Evolutionary conservation across 64 coral and sea anemone species (phyloP).

Genomic region (Montipora cactus): DNA sequence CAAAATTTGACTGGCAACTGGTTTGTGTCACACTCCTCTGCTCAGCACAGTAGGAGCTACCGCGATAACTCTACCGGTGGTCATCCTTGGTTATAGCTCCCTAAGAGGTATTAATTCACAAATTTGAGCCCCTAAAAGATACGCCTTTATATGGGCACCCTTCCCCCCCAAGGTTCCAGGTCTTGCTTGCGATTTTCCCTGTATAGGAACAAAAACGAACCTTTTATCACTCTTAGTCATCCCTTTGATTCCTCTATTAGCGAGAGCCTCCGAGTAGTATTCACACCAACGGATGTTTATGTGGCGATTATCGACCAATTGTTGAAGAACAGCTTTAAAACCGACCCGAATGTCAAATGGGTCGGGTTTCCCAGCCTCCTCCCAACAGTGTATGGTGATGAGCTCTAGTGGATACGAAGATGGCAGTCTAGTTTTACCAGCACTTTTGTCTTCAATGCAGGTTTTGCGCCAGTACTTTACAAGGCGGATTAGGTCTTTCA

Average conservation of each 20-base stretch:
- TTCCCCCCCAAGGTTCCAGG: too few relatives aligned
- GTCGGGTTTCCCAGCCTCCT: background rate
- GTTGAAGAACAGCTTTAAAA: background rate
- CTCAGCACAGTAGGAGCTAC: background rate
- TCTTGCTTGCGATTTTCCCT: background rate
- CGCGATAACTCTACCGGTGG: background rate
- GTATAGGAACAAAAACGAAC: background rate
- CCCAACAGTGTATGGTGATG: constrained; percentile 17
- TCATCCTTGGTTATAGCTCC: background rate
- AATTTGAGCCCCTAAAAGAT: background rate
- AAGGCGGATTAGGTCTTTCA: constrained; percentile 81
- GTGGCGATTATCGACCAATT: background rate
- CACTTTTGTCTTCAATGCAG: background rate
- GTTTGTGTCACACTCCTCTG: background rate
- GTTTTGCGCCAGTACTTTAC: constrained; percentile 84
- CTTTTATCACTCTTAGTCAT: background rate
- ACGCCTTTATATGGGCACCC: background rate
- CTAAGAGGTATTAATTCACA: background rate
- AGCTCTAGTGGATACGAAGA: constrained; percentile 54
- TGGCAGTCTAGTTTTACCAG: background rate
- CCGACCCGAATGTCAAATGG: background rate
- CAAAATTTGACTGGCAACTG: background rate
- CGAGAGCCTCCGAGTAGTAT: background rate
- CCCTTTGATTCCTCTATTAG: background rate
- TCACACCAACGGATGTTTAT: background rate